Base-by-base conservation (phyloP, 2,113 vertebrate species). In the Anguilla rostrata region DNA sequence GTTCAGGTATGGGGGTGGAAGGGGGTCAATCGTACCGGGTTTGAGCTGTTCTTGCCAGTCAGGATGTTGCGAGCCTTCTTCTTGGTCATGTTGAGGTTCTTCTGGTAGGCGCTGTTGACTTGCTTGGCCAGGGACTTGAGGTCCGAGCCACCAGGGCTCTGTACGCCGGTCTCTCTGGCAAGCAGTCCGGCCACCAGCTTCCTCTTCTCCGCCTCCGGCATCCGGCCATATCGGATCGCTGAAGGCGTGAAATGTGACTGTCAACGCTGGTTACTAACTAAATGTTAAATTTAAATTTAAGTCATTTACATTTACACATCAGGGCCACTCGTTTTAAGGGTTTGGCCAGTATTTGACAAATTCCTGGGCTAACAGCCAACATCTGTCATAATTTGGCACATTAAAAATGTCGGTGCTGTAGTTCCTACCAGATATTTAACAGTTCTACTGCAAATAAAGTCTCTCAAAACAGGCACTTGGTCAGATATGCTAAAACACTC, bases 21-120 rank as follows among this genome's bases (percentile, higher is more conserved):
- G 26, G 9, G 71, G n/a, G n/a, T 75, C 71, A 75, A 12, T 41
- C 4, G 6, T 95, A 99, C 98, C 91, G 97, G 95, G 11, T 94
- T 97, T 94, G 96, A 96, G 95, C 95, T 97, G 94, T 97, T 97
- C 94, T 98, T 99, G 91, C 98, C 98, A 0, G 95, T 97, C 92
- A 99, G 94, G 94, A 99, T 99, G 92, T 96, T 96, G 57, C 97
- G 97, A 83, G 98, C 98, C 93, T 97, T 98, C 94, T 97, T 99
- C 96, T 99, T 99, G 95, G 98, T 99, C 98, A 99, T 98, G 89
- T 96, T 97, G 92, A 99, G 98, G 93, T 98, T 98, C 92, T 97
- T 99, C 94, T 96, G 95, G 95, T 99, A 99, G 93, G 98, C 97
- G 0, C 94, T 95, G 93, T 99, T 98, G 91, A 99, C 97, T 90